These are phyloP conservation scores for Melieria omissa DNA, from an alignment of 2,888 invertebrate species.

Conservation along the genomic window DNA sequence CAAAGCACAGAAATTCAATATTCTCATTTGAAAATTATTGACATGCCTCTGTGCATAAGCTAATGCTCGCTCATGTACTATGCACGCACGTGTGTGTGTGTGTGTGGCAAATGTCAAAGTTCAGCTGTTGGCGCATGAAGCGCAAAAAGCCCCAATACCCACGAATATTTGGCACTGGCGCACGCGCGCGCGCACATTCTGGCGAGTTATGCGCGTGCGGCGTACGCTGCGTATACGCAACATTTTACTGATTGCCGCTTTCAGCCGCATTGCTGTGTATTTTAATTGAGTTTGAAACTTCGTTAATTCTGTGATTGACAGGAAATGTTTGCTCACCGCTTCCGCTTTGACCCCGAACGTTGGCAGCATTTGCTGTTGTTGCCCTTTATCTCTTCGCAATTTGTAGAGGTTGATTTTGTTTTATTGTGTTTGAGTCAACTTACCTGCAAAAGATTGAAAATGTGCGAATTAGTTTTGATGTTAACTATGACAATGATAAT, in stretches of 20 bases:
- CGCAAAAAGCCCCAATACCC: too few species aligned
- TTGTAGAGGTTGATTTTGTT: too few species aligned
- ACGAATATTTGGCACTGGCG: too few species aligned
- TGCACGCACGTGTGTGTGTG: too few species aligned
- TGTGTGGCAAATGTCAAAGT: conserved; percentile 19
- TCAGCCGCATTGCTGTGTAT: conserved; percentile 1
- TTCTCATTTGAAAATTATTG: conserved; percentile 21
- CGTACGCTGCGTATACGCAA: conserved; percentile 32
- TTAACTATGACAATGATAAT: too few species aligned
- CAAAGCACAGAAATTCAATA: conserved; percentile 4
- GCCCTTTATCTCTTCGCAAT: too few species aligned
- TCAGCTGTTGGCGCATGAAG: background rate
- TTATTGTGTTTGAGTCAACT: too few species aligned
- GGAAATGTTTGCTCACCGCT: conserved; percentile 27
- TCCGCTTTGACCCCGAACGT: conserved; percentile 2
- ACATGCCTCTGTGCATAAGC: conserved; percentile 27
- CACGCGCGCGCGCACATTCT: background rate
- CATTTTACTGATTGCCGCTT: conserved; percentile 6
- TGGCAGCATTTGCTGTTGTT: too few species aligned
- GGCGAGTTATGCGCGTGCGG: too few species aligned
- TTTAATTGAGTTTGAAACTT: conserved; percentile 40
- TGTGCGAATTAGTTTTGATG: too few species aligned
- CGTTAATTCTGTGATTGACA: conserved; percentile 34
- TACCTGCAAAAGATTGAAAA: too few species aligned
- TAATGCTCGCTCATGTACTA: background rate